Conservation (phyloP, 2,113 vertebrate species). For the Hemibagrus wyckioides region DNA sequence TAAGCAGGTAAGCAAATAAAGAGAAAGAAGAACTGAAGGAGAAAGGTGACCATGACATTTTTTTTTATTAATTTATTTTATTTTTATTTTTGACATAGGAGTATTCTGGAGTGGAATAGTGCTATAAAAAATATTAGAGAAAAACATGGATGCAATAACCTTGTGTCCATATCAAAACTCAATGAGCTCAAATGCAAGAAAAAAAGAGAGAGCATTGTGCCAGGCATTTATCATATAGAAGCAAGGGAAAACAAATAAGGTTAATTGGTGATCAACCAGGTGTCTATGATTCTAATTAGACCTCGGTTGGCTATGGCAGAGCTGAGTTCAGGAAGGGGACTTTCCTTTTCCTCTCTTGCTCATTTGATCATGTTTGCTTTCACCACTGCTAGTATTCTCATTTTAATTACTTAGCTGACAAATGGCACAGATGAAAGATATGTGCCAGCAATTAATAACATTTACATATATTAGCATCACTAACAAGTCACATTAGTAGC, state of each 20-base stretch:
- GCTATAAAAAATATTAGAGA: slow-evolving; percentile 65
- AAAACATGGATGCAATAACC: slow-evolving; percentile 73
- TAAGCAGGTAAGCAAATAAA: too few species aligned
- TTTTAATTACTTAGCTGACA: slow-evolving; percentile 98
- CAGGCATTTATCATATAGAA: slow-evolving; percentile 87
- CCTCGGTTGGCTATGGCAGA: slow-evolving; percentile 85
- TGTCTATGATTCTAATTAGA: slow-evolving; percentile 93
- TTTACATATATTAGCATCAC: slow-evolving; percentile 99
- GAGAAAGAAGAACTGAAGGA: too few species aligned
- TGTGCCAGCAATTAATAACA: slow-evolving; percentile 99
- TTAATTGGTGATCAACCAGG: slow-evolving; percentile 99
- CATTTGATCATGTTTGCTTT: slow-evolving; percentile 92
- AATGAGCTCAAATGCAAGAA: slow-evolving; percentile 80
- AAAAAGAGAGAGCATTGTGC: slow-evolving; percentile 80
- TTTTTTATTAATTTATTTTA: slow-evolving; percentile 20
- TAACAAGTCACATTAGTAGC: slow-evolving; percentile 97
- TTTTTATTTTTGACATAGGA: slow-evolving; percentile 25
- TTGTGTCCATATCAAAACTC: slow-evolving; percentile 77
- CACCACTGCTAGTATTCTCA: slow-evolving; percentile 83
- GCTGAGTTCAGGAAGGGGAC: slow-evolving; percentile 83
- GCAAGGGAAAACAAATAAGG: slow-evolving; percentile 85
- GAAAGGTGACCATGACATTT: not conserved
- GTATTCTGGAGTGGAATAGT: slow-evolving; percentile 55
- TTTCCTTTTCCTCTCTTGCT: slow-evolving; percentile 81
- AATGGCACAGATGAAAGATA: slow-evolving; percentile 98